Evolutionary conservation across 2,888 invertebrate species (phyloP), one percentile per base, ranked within the genome.

Genomic region (Mythimna lalbum): DNA sequence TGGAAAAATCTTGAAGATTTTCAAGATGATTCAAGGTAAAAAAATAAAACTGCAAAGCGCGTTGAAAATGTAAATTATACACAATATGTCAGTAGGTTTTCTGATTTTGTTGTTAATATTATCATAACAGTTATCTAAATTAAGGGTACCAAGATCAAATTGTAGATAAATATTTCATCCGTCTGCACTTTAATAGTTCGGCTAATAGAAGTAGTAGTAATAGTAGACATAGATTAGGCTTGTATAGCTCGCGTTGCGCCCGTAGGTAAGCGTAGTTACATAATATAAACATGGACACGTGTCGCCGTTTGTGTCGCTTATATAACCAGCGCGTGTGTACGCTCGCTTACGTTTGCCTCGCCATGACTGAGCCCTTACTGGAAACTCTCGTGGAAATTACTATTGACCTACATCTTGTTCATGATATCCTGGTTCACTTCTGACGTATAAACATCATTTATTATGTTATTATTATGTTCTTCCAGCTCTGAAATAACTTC

Each of bases 251-350:
- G 67, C 80, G 39, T 68, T 85, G 82, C 82, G 75, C 78, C 73
- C 72, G 78, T 87, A 86, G 83, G 82, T 84, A 88, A 80, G 85
- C 85, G 73, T 68, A 83, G 87, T 92, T 92, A 91, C 88, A 90
- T 92, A 92, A 93, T 88, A 91, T 90, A 92, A 91, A 93, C 90
- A 92, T 78, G 81, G 89, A 90, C 93, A 92, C 91, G 92, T 92
- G 92, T 90, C 89, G 80, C 73, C 79, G 87, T 78, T 85, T 85
- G 78, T 85, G 84, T 83, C 75, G 85, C 82, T 90, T 90, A 88
- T 90, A 85, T 89, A 91, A 89, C 75, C 62, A 39, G 85, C 82
- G 87, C 84, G 80, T 89, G 88, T 90, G 86, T 82, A 85, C 76
- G 86, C 81, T 81, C 74, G 80, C 80, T 77, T 76, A 78, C 80